Evolutionary conservation across 2,797 vertebrate species (phyloP), one percentile per base, ranked within the genome.

Genomic region (Rhynchotus rufescens): DNA sequence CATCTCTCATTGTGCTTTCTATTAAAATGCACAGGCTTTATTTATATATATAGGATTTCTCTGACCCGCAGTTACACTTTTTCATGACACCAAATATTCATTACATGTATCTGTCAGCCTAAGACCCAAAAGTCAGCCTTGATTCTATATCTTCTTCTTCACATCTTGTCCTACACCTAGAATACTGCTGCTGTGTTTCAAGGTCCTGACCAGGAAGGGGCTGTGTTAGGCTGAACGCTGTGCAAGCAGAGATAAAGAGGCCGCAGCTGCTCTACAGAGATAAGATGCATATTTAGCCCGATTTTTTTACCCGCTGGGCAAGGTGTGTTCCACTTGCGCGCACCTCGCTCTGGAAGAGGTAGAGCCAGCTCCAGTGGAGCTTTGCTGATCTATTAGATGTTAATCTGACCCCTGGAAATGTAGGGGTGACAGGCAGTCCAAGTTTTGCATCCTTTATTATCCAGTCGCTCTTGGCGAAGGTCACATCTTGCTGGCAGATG

Each of bases 211-310:
- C 71, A 32, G 78, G 51, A 81, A 20, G 0, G 9, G 17, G 44
- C 59, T 56, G 36, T 16, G 44, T 21, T 5, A 3, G 12, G 15
- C 49, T 25, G 54, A 79, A 40, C 13, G 47, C 81, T 92, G 86
- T 2, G 3, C 61, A 93, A 91, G 89, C 52, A 88, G 38, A 91
- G 90, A 88, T 86, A 86, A 90, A 62, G 38, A 44, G 34, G 38
- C 23, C 82, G 26, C 67, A 21, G 12, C 34, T 61, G 71, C 68
- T 86, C 15, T 9, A 8, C 25, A 34, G 62, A 85, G 82, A 69
- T 34, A 79, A 92, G 82, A 54, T 12, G 44, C 52, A 4, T 10
- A 0, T 61, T 38, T 5, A 1, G 45, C 67, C 22, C 23, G 88
- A 66, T 76, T 76, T 38, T 71, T 42, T 71, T 45, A 20, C 26